Evolutionary conservation across 2,888 invertebrate species (phyloP).

Genomic region (Cactoblastis cactorum): DNA sequence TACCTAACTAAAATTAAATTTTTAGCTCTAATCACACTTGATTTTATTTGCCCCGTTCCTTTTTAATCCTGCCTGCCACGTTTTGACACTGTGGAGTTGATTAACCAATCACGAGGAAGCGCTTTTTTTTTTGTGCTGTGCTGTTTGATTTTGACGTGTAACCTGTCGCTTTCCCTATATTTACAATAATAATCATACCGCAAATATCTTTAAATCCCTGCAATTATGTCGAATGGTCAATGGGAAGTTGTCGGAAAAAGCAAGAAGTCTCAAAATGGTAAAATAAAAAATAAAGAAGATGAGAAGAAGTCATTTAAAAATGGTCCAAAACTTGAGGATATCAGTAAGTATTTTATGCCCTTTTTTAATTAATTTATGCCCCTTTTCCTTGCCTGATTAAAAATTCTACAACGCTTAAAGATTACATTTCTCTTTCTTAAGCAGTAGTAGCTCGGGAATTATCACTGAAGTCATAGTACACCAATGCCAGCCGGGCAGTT

Average conservation of each 20-base stretch:
- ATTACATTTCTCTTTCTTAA: neutral
- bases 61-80: conserved; percentile 56
- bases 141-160: conserved; percentile 70
- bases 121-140: conserved; percentile 22
- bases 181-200: conserved; percentile 47
- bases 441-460: neutral
- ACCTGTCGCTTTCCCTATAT: conserved; percentile 61
- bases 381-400: conserved; percentile 1
- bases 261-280: conserved; percentile 79
- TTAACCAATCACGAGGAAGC: conserved; percentile 48
- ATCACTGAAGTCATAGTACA: neutral
- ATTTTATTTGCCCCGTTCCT: neutral
- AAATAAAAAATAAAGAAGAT: conserved; percentile 77
- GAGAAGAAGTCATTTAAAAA: conserved; percentile 81
- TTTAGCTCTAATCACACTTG: no score
- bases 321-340: conserved; percentile 86
- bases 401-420: neutral
- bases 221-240: conserved; percentile 77
- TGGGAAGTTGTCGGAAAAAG: conserved; percentile 86
- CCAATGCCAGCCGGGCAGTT: neutral
- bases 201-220: conserved; percentile 19
- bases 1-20: no score
- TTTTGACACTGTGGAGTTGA: conserved; percentile 68
- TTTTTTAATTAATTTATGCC: conserved; percentile 13
- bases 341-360: conserved; percentile 77